Evolutionary conservation across 2,113 vertebrate species (phyloP), one percentile per base, ranked within the genome.

Genomic region (Haliaeetus leucogaster): DNA sequence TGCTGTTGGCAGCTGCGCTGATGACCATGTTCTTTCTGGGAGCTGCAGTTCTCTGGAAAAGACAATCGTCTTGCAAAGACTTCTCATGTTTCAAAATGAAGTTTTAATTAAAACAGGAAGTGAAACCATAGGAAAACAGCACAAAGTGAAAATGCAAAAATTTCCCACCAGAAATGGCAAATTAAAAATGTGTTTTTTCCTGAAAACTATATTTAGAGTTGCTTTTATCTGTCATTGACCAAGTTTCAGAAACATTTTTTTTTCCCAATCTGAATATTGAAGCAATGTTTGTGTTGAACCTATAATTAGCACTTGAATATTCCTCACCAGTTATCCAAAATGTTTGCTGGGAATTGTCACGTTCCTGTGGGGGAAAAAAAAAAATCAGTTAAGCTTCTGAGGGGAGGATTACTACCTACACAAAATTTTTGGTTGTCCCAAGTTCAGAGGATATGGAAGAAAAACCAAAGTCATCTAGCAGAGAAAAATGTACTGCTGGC

Each of bases 361-460:
- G 36, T 38, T 38, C 36, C 36, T 38, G 36, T 38, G 36, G 36
- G 36, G 36, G 8, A 38, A 38, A 38, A 38, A 36, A 38, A 38
- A 38, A 2, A 59, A 22, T 53, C 19, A 8, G 9, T 55, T 47
- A 45, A 81, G 10, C 11, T 78, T 62, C 16, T 66, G 32, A 58
- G 23, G 62, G 9, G 23, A 3, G 0, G 40, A 67, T 45, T 82
- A 52, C 15, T 27, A 22, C 42, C 47, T 59, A 14, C 0, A 0
- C 11, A 67, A 70, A 74, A 42, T 1, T 74, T 82, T 56, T 16
- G 0, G 1, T 56, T 77, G 16, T 36, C n/a, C 5, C 18, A n/a
- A 11, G 9, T 74, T 94, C 22, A 87, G 52, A 58, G 19, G 17
- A 26, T 55, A 36, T 26, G 7, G 32, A 7, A 53, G 4, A 81